phyloP scores from a whole-genome alignment of 2,113 vertebrate genomes.

The Patagioenas fasciata region DNA sequence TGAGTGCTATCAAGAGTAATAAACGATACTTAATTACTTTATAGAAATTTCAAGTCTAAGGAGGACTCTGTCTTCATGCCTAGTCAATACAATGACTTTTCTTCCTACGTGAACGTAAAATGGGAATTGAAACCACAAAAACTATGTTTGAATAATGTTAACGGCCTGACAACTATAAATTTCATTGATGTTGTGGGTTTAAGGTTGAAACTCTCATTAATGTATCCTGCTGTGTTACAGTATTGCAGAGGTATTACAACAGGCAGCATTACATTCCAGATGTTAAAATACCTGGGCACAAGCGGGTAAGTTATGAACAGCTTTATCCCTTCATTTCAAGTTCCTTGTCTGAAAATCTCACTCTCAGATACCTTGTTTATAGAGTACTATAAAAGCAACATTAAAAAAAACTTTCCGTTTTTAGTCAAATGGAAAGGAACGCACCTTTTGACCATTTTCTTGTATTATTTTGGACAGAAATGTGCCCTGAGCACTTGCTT shows the following conservation, averaged over 20 bases:
- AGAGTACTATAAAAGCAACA: not conserved
- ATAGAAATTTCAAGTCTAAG: not conserved
- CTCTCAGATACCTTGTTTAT: not conserved
- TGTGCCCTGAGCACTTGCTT: not conserved
- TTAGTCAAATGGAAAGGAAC: not conserved
- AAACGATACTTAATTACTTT: slow-evolving; percentile 8
- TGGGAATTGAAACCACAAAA: slow-evolving; percentile 52
- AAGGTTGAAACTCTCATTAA: slow-evolving; percentile 62
- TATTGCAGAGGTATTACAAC: slow-evolving; percentile 51
- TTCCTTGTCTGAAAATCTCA: slow-evolving; percentile 22
- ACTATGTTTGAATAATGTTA: slow-evolving; percentile 34
- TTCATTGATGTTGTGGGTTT: slow-evolving; percentile 62
- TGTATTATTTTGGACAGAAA: not conserved
- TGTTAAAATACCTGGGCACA: slow-evolving; percentile 52
- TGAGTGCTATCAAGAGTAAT: not conserved
- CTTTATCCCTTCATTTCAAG: not conserved
- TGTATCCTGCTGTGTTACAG: slow-evolving; percentile 63
- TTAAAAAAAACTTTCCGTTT: not conserved
- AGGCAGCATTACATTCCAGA: slow-evolving; percentile 61
- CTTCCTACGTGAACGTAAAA: slow-evolving; percentile 3
- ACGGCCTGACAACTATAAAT: slow-evolving; percentile 46
- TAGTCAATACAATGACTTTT: slow-evolving; percentile 17
- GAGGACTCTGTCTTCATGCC: not conserved
- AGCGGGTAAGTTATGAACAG: not conserved
- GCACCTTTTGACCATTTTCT: not conserved